These are phyloP conservation scores for Yponomeuta evonymella DNA, from an alignment of 2,888 invertebrate genomes.

Conservation along the genomic window DNA sequence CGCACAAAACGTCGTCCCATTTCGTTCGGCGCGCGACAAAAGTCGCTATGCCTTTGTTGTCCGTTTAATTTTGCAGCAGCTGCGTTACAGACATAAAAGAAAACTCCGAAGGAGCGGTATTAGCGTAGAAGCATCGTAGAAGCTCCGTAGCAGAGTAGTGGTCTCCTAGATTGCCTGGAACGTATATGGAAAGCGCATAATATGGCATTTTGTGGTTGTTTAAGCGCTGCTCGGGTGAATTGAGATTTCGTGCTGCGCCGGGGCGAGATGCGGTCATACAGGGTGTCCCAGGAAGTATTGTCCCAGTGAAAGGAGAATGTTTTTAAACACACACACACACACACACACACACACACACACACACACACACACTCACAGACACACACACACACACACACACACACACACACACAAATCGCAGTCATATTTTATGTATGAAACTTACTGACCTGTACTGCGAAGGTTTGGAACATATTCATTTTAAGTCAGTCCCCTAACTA, in stretches of 20 bases:
- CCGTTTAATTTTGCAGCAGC: constrained; percentile 55
- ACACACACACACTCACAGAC: too few species aligned
- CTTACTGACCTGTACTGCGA: too few species aligned
- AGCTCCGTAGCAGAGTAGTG: constrained; percentile 56
- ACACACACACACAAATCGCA: too few species aligned
- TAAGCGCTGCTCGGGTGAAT: constrained; percentile 70
- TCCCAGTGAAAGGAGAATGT: too few species aligned
- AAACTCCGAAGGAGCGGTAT: constrained; percentile 57
- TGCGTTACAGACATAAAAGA: constrained; percentile 43
- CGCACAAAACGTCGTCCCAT: constrained; percentile 58
- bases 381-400: too few species aligned
- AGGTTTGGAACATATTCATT: too few species aligned
- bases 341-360: too few species aligned
- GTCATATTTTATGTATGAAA: too few species aligned
- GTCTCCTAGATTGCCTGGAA: constrained; percentile 61
- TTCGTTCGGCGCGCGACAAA: constrained; percentile 55
- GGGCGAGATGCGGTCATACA: constrained; percentile 35
- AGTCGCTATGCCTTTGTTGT: constrained; percentile 64
- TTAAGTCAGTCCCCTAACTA: too few species aligned
- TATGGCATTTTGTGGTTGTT: constrained; percentile 75
- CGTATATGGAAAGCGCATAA: constrained; percentile 74
- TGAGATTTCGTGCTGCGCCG: constrained; percentile 69
- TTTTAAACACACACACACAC: too few species aligned
- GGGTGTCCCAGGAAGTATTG: too few species aligned
- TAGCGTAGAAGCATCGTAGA: constrained; percentile 66